Percentiles rank a stretch among this genome's conserved stretches.
Evolutionary conservation across 2,113 vertebrate species (phyloP).

Genomic region (Glareola pratincola): DNA sequence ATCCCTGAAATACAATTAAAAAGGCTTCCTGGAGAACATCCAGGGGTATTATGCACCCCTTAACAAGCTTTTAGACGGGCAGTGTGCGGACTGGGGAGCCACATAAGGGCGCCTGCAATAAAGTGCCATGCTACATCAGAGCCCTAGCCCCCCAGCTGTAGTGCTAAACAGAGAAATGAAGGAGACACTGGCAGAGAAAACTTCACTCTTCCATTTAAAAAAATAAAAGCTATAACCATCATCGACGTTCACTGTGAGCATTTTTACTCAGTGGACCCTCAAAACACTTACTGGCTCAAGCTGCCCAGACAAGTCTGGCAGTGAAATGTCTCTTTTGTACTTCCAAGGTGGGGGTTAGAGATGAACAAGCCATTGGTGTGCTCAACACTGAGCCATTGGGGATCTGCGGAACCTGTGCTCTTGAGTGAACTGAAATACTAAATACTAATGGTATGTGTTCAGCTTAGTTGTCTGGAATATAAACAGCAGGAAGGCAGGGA

Average conservation of each 20-base stretch:
- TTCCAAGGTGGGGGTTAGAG: background rate
- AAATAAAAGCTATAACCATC: fast-evolving
- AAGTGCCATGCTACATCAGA: background rate
- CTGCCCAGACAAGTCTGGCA: background rate
- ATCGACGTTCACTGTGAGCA: fast-evolving
- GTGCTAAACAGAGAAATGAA: background rate
- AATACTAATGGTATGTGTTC: background rate
- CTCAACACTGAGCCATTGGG: background rate
- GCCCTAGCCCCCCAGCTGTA: background rate
- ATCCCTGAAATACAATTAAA: background rate
- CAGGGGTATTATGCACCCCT: background rate
- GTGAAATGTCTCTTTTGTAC: background rate
- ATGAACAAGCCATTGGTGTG: fast-evolving
- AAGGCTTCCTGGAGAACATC: background rate
- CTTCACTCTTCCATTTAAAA: background rate
- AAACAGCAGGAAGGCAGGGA: background rate
- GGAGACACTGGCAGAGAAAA: background rate
- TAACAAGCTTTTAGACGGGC: background rate
- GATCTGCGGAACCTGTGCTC: background rate
- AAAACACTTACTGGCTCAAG: background rate
- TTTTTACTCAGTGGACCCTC: background rate
- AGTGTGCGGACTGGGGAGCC: background rate
- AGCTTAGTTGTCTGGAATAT: background rate
- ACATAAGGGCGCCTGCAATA: background rate
- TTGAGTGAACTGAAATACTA: background rate